A percentile compares a stretch with the other conserved stretches of the same genome.
These are phyloP conservation scores for Steinernema carpocapsae DNA, from an alignment of 2,888 invertebrate species.

Conservation along the genomic window DNA sequence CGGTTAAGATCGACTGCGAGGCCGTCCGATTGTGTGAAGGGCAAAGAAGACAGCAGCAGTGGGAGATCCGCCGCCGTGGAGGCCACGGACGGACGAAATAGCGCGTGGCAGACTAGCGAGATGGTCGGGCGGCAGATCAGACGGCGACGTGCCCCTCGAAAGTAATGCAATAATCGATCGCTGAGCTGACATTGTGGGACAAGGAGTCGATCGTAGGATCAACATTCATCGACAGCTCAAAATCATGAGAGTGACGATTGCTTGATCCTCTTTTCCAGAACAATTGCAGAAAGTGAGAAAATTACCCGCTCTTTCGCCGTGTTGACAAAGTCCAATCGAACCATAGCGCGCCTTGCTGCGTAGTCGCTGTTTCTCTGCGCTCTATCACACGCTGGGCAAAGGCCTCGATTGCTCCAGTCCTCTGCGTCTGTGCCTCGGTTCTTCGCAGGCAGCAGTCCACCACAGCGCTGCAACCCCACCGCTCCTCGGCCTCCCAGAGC, in stretches of 20 bases:
- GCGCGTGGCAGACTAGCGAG: conserved; percentile 23
- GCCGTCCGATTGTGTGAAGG: conserved; percentile 11
- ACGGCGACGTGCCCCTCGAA: background rate
- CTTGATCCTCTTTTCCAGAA: background rate
- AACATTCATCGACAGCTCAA: background rate
- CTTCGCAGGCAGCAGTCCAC: background rate
- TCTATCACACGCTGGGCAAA: background rate
- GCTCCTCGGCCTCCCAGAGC: conserved; percentile 13
- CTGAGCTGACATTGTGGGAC: background rate
- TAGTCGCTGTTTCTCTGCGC: conserved; percentile 15
- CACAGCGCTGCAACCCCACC: background rate
- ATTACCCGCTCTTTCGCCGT: background rate
- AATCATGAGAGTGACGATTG: background rate
- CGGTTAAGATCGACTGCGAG: background rate
- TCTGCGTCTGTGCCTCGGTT: conserved; percentile 8
- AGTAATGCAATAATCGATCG: conserved; percentile 12
- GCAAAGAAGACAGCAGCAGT: background rate
- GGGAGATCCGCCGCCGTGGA: background rate
- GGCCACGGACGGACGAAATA: background rate
- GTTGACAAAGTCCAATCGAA: background rate
- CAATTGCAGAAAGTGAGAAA: background rate
- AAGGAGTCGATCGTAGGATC: background rate
- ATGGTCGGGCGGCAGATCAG: background rate
- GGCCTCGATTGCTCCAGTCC: background rate
- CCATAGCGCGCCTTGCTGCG: background rate